Evolutionary conservation across 2,797 vertebrate genomes (phyloP), one percentile per base, ranked within the genome.

Genomic region (Malurus splendens): DNA sequence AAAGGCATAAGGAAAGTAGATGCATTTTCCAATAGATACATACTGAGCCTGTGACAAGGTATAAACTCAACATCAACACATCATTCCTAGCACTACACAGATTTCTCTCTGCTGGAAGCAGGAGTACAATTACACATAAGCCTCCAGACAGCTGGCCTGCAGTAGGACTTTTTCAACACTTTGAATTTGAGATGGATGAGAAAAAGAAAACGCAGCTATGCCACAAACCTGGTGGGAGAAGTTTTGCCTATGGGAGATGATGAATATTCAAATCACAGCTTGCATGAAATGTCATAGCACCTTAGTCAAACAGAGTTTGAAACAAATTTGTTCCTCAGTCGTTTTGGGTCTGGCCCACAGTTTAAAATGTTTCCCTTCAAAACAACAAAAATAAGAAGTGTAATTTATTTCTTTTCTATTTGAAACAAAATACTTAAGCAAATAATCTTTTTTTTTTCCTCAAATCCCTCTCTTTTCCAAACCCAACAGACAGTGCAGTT

Each of bases 131-230:
- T 95, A 94, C 91, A 93, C 86, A 82, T 86, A 94, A 89, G 68
- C 93, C 86, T 91, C 74, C 91, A 95, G 91, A 94, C 94, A 94
- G 93, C 93, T 95, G 92, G 91, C 84, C 87, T 91, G 84, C 78
- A 88, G 90, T 94, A 90, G 72, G 90, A 94, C 90, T 94, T 94
- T 94, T 95, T 94, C 93, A 94, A 86, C 87, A 94, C 86, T 95
- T 92, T 88, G 87, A 91, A 91, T 93, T 3, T 82, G 80, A 94
- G 87, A 95, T 76, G 90, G 91, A 94, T 94, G 83, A 86, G 92
- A 82, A 86, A 85, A 93, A 90, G 77, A 60, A 90, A 84, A 93
- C 86, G 22, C 42, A 62, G 78, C 67, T 90, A 84, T 92, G 86
- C 83, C 54, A 79, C 64, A 92, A 92, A 94, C 83, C 87, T 86